Evolutionary conservation across 2,888 invertebrate genomes (phyloP).

Genomic region (Xestia rhomboidea): DNA sequence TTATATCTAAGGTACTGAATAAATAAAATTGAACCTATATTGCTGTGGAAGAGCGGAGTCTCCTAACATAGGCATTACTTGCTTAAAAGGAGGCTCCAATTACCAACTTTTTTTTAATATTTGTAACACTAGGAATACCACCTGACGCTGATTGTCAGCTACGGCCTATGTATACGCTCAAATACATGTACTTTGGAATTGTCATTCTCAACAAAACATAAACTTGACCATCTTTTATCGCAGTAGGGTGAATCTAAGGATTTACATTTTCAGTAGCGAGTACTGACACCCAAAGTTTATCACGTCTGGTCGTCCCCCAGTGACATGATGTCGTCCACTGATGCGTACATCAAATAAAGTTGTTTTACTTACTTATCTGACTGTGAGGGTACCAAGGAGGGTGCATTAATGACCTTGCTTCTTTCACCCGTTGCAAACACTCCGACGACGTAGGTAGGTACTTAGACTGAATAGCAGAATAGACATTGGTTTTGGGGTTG

Average conservation of each 20-base stretch:
- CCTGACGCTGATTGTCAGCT: not conserved
- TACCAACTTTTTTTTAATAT: too few relatives aligned
- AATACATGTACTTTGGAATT: not conserved
- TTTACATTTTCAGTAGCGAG: conserved; percentile 36
- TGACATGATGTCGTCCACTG: conserved; percentile 80
- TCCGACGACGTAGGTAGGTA: conserved; percentile 61
- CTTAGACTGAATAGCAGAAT: conserved; percentile 53
- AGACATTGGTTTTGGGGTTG: conserved; percentile 68
- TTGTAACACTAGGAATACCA: not conserved
- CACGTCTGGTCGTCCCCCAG: conserved; percentile 74
- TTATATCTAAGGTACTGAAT: too few relatives aligned
- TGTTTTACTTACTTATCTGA: conserved; percentile 89
- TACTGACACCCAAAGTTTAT: conserved; percentile 72
- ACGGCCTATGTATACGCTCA: not conserved
- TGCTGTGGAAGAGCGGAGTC: too few relatives aligned
- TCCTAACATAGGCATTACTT: too few relatives aligned
- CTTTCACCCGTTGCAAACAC: conserved; percentile 68
- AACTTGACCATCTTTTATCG: not conserved
- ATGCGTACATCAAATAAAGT: conserved; percentile 89
- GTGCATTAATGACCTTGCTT: conserved; percentile 87
- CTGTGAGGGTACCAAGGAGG: conserved; percentile 74
- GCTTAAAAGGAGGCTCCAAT: too few relatives aligned
- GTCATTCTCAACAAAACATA: not conserved
- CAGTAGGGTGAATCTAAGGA: not conserved
- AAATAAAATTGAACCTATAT: too few relatives aligned